Base-by-base conservation (phyloP, 92 coral and sea anemone genomes). In the Zoanthus gigantus region DNA sequence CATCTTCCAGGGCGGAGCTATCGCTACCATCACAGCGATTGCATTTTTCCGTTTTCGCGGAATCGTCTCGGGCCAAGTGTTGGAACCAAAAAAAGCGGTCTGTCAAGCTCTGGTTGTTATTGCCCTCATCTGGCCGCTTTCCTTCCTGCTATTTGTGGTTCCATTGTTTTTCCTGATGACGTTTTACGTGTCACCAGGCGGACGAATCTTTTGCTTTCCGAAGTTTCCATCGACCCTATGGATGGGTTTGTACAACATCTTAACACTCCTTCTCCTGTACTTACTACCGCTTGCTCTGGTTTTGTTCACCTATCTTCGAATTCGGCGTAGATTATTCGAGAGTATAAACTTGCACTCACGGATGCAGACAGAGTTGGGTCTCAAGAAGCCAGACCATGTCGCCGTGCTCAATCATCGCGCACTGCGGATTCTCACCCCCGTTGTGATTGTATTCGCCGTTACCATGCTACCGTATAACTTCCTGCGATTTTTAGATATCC, bases 1-100 rank as follows among this genome's bases (percentile, higher is more conserved):
- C 54, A 82, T 95, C 12, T 95, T 95, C 84, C 98, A 93, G 31
- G 98, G 96, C 13, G 98, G 90, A 16, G 93, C 98, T 17, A 89
- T 95, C 16, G 96, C 96, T 3, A 91, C 96, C n/a, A 93, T 95
- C 71, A 91, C 98, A 11, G 93, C 96, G 16, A 95, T 95, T 44
- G 98, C 98, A 23, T 60, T 92, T 46, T 93, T 89, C 60, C 92
- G 98, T 9, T 93, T 93, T 83, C 92, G 96, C 57, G 98, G 96
- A 72, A 93, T 95, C 7, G 95, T 95, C 73, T 87, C 96, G 17
- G 96, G 98, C 44, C 93, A 89, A 7, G 76, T 79, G 42, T n/a
- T 87, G 44, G 94, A 91, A 84, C 88, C 91, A 6, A 90, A 90
- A 71, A 83, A 85, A 16, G 89, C 93, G 0, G 71, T 87, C 48